These are phyloP conservation scores for Rhyacophila brunnea DNA, from an alignment of 1,140 invertebrate species.

Conservation along the genomic window DNA sequence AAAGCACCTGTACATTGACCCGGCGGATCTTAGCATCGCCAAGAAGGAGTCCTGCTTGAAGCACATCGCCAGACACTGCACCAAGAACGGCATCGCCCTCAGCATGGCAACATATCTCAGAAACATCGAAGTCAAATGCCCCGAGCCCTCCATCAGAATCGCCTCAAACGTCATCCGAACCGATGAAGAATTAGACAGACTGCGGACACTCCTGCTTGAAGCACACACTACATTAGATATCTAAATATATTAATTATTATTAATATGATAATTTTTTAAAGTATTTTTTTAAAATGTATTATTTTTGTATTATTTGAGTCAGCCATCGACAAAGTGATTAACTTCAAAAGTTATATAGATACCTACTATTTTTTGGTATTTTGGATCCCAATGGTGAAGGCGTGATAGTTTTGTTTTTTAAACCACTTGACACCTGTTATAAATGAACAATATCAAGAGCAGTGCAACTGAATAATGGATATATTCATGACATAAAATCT, in stretches of 20 bases:
- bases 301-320: no score
- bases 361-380: no score
- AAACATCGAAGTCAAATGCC: constrained; percentile 58
- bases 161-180: constrained; percentile 60
- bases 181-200: constrained; percentile 53
- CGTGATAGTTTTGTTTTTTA: no score
- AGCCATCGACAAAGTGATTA: no score
- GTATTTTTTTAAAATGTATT: neutral
- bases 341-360: no score
- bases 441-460: no score
- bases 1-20: constrained; percentile 73
- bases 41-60: constrained; percentile 59
- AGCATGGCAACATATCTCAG: constrained; percentile 64
- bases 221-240: constrained; percentile 39
- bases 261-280: neutral
- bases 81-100: constrained; percentile 62
- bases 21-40: constrained; percentile 48
- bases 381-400: no score
- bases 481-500: no score
- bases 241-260: neutral
- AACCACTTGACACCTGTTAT: no score
- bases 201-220: constrained; percentile 46
- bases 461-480: no score
- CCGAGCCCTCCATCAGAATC: constrained; percentile 64
- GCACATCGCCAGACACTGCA: constrained; percentile 61